These are phyloP conservation scores for Gulo gulo DNA, from an alignment of 2,113 vertebrate species.

Conservation along the genomic window DNA sequence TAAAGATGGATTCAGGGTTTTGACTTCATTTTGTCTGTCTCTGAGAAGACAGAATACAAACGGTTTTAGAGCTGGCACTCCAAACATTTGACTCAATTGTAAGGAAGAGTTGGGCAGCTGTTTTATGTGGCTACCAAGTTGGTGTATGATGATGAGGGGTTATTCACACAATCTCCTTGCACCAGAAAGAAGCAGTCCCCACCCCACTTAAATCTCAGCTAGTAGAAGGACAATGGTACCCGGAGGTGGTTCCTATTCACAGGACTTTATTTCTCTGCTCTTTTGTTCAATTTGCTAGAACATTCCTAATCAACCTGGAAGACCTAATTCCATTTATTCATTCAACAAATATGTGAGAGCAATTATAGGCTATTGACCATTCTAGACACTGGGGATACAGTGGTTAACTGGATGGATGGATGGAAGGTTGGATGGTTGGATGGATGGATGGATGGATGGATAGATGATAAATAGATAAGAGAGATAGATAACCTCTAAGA, in stretches of 20 bases:
- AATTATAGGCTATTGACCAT: neutral
- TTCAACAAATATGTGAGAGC: neutral
- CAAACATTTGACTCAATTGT: neutral
- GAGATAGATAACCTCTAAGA: neutral
- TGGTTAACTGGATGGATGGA: neutral
- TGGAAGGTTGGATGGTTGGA: neutral
- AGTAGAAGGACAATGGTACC: neutral
- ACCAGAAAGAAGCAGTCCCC: neutral
- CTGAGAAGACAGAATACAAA: neutral
- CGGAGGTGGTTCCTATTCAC: neutral
- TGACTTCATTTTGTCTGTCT: neutral
- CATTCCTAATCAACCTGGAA: neutral
- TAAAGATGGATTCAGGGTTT: neutral
- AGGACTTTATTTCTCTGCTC: neutral
- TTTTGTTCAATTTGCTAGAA: neutral
- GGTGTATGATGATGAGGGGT: neutral
- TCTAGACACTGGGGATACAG: neutral
- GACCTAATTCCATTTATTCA: neutral
- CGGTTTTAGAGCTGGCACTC: neutral
- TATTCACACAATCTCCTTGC: neutral
- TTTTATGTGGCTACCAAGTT: neutral
- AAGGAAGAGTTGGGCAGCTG: neutral
- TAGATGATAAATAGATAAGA: neutral
- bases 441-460: neutral
- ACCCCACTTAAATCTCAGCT: neutral